Conservation (phyloP, 2,888 invertebrate species). For the Eupsilia transversa region DNA sequence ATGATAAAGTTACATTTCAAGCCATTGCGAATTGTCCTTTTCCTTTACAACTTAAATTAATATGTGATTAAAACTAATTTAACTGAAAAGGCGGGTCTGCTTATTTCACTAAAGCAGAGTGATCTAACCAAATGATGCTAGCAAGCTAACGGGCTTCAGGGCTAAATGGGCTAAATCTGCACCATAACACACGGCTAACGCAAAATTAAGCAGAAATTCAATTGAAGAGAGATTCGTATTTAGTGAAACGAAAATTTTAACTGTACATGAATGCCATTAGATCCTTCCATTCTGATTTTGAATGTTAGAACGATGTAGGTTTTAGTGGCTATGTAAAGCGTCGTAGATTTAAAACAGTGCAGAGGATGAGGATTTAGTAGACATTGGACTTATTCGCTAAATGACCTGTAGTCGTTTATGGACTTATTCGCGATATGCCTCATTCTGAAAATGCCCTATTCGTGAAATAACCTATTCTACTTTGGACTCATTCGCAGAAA, state of each 20-base stretch:
- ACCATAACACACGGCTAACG: conserved; percentile 26
- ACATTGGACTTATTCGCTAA: no score
- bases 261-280: conserved; percentile 8
- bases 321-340: background rate
- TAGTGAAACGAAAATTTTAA: conserved; percentile 47
- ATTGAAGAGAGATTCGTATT: conserved; percentile 43
- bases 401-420: no score
- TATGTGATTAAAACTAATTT: conserved; percentile 22
- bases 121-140: conserved; percentile 43
- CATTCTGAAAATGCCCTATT: no score
- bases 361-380: background rate
- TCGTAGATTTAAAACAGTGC: background rate
- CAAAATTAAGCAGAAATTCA: conserved; percentile 43
- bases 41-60: background rate
- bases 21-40: background rate
- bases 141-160: conserved; percentile 47
- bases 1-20: background rate
- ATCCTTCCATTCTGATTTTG: conserved; percentile 5
- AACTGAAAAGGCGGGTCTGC: background rate
- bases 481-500: no score
- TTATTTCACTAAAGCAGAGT: conserved; percentile 2
- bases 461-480: no score
- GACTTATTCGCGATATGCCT: no score
- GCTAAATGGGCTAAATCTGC: conserved; percentile 61
- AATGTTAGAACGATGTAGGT: conserved; percentile 5